These are phyloP conservation scores for Corella eumyota DNA, from an alignment of 23 tunicate genomes.

Conservation along the genomic window DNA sequence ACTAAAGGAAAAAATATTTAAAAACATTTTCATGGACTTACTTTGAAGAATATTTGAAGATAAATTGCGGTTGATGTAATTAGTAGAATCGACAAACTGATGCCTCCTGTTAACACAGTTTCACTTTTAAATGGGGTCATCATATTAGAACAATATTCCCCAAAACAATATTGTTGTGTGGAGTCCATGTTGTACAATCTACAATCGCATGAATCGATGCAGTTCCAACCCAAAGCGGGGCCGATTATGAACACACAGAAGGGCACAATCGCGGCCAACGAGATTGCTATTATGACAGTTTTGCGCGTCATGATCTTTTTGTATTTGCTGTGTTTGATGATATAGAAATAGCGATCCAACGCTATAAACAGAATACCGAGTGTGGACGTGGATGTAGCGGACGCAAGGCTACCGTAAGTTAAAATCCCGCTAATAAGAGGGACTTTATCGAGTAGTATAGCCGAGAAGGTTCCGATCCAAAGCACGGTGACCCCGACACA, in stretches of 20 bases:
- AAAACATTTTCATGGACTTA: background rate
- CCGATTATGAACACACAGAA: slow-evolving; percentile 32
- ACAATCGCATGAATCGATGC: slow-evolving; percentile 38
- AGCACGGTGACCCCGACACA: slow-evolving; percentile 38
- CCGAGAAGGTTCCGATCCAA: slow-evolving; percentile 60
- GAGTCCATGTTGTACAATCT: slow-evolving; percentile 35
- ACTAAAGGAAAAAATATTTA: background rate
- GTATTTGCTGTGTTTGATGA: slow-evolving; percentile 22
- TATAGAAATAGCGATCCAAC: slow-evolving; percentile 54
- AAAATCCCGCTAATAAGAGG: slow-evolving; percentile 27
- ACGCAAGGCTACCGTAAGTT: slow-evolving; percentile 49
- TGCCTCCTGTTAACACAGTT: slow-evolving; percentile 42
- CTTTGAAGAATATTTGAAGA: slow-evolving; percentile 26
- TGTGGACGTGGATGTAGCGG: slow-evolving; percentile 48
- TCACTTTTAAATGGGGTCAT: slow-evolving; percentile 65
- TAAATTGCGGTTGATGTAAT: slow-evolving; percentile 27
- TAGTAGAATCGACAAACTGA: slow-evolving; percentile 24
- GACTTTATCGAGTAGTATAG: slow-evolving; percentile 19
- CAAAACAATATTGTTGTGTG: slow-evolving; percentile 33
- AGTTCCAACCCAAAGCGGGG: slow-evolving; percentile 63
- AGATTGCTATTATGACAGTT: slow-evolving; percentile 9
- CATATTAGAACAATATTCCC: slow-evolving; percentile 62
- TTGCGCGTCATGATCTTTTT: slow-evolving; percentile 25
- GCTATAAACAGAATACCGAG: slow-evolving; percentile 58
- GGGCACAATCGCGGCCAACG: slow-evolving; percentile 22